Evolutionary conservation across 1,140 invertebrate species (phyloP).

Genomic region (Brachystomella parvula): DNA sequence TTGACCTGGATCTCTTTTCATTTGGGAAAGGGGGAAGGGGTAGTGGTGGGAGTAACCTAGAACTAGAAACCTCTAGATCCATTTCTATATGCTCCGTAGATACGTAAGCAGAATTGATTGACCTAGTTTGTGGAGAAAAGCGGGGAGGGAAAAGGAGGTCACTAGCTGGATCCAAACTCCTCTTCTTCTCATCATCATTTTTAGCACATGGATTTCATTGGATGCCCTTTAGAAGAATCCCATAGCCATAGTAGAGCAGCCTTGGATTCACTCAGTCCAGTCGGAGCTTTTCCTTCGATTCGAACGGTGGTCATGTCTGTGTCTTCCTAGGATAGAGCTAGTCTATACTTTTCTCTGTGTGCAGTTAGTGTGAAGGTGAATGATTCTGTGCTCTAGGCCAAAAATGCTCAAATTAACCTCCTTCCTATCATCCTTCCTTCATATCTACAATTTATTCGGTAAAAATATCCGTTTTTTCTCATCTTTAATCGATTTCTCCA

Average conservation of each 20-base stretch:
- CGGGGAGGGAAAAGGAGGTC: neutral
- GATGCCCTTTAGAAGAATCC: neutral
- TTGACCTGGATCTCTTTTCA: neutral
- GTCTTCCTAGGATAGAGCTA: neutral
- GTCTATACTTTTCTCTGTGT: neutral
- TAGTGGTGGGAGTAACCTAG: too few species aligned
- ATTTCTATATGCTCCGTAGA: neutral
- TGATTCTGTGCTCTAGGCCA: neutral
- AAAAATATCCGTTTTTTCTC: too few species aligned
- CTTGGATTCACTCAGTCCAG: too few species aligned
- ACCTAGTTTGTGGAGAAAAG: constrained; percentile 12
- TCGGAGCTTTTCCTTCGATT: neutral
- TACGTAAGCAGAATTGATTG: constrained; percentile 16
- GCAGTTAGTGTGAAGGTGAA: neutral
- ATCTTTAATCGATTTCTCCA: too few species aligned
- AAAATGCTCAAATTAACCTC: too few species aligned
- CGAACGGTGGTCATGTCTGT: neutral
- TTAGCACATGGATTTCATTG: neutral
- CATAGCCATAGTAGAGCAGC: too few species aligned
- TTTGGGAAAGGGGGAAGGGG: neutral
- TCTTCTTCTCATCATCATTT: neutral
- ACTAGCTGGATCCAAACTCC: neutral
- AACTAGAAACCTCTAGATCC: too few species aligned
- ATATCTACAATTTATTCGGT: too few species aligned
- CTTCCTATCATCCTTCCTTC: too few species aligned